Percentiles rank a stretch among this genome's conserved stretches.
Evolutionary conservation across 2,888 invertebrate species (phyloP).

Genomic region (Thecocarcelia acutangulata): DNA sequence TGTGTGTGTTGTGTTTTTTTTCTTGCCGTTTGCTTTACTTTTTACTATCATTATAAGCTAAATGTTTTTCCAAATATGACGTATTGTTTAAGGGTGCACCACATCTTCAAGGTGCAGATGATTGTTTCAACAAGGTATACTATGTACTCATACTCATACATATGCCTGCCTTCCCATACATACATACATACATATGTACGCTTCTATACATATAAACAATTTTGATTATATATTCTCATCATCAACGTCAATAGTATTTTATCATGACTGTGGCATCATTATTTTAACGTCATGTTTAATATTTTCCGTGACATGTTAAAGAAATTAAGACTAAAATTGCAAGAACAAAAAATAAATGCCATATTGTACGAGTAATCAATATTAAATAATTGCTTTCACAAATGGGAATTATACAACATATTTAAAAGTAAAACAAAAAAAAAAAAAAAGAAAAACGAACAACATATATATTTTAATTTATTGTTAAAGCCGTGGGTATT

Average conservation of each 20-base stretch:
- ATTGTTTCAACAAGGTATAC: not conserved
- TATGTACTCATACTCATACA: too few species aligned
- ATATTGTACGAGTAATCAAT: slow-evolving; percentile 59
- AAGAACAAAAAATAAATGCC: not conserved
- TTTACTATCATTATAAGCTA: slow-evolving; percentile 56
- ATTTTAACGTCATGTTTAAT: slow-evolving; percentile 75
- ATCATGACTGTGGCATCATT: slow-evolving; percentile 67
- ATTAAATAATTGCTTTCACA: slow-evolving; percentile 64
- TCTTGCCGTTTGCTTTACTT: not conserved
- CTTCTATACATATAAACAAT: slow-evolving; percentile 1
- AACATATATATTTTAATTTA: slow-evolving; percentile 44
- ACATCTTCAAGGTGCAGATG: slow-evolving; percentile 13
- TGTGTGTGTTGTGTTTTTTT: slow-evolving; percentile 21
- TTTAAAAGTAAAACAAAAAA: not conserved
- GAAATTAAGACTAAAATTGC: slow-evolving; percentile 69
- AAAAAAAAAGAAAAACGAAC: not conserved
- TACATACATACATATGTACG: too few species aligned
- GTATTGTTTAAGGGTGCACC: slow-evolving; percentile 1
- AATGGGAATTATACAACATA: not conserved
- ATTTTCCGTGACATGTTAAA: slow-evolving; percentile 80
- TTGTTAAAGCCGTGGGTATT: slow-evolving; percentile 6
- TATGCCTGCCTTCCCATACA: too few species aligned
- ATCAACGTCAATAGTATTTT: slow-evolving; percentile 63
- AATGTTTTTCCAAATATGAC: slow-evolving; percentile 52
- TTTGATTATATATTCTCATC: slow-evolving; percentile 67